Base-by-base conservation (phyloP, 2,888 invertebrate genomes). In the Philaethria dido region DNA sequence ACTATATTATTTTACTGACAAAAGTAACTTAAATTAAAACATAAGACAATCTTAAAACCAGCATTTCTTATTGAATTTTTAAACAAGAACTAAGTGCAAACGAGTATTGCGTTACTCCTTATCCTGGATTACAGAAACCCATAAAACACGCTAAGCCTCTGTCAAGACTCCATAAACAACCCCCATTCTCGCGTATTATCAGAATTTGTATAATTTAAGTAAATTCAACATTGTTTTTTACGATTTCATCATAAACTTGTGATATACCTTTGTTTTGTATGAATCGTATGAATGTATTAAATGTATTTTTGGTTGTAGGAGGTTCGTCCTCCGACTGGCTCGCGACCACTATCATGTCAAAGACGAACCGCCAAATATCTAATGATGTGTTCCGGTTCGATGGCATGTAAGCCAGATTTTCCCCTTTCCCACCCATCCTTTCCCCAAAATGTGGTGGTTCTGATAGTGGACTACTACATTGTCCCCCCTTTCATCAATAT, bases 101-200 rank as follows among this genome's bases (percentile, higher is more conserved):
- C 72, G 69, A 63, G 75, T 74, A 72, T 73, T 76, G 66, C 74
- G 74, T 73, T 74, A 75, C 76, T 70, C 73, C 80, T 70, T 79
- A 77, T 79, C 73, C 73, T 20, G 71, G 73, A 78, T 80, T 81
- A 77, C 72, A 73, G 69, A 71, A 72, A 70, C 72, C 74, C 75
- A 76, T 72, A 75, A 74, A 78, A 75, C 70, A 71, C 69, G 72
- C 72, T 72, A 74, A 75, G 74, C 73, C 70, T 64, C 68, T 75
- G 66, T 75, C 66, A 65, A 74, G 76, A 72, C 73, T 73, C 72
- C 69, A 62, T 64, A 66, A 67, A 60, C 66, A 69, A 64, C 55
- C 36, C 55, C 66, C 64, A 69, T 72, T 73, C 73, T 66, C 54
- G 73, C 50, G 60, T 62, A 64, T 61, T 69, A 57, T 63, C 44